phyloP scores from a whole-genome alignment of 2,113 vertebrate genomes.

The Probosciger aterrimus region DNA sequence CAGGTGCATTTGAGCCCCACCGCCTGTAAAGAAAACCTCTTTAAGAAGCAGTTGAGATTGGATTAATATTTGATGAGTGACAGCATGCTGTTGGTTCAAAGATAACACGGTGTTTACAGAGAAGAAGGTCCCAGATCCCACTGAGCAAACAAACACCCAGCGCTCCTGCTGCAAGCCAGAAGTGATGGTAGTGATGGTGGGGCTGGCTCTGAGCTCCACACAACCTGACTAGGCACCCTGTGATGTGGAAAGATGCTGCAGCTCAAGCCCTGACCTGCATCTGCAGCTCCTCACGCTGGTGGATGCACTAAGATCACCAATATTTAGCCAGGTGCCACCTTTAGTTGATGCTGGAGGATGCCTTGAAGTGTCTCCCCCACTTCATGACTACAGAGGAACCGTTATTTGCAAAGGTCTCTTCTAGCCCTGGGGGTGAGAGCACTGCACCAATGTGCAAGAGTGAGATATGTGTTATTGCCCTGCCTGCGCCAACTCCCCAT shows the following conservation, averaged over 20 bases:
- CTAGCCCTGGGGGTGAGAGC: background rate
- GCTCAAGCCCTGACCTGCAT: background rate
- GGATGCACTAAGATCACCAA: background rate
- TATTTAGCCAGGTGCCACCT: background rate
- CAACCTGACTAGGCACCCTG: background rate
- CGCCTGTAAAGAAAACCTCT: background rate
- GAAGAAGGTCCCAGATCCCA: background rate
- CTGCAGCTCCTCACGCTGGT: background rate
- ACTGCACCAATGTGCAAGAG: background rate
- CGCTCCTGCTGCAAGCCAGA: background rate
- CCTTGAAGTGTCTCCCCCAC: background rate
- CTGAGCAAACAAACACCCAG: background rate
- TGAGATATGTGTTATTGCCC: background rate
- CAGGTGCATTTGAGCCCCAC: background rate
- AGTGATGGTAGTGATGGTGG: background rate
- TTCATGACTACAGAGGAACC: background rate
- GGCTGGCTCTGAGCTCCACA: background rate
- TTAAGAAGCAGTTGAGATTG: background rate
- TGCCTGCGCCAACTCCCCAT: background rate
- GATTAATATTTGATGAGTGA: slow-evolving; percentile 49
- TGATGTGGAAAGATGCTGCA: background rate
- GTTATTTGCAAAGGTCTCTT: background rate
- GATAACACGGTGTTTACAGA: background rate
- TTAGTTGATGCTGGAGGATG: background rate
- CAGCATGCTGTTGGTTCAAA: background rate